Conservation (phyloP, 1,140 invertebrate species). For the Aphaenogaster floridana region DNA sequence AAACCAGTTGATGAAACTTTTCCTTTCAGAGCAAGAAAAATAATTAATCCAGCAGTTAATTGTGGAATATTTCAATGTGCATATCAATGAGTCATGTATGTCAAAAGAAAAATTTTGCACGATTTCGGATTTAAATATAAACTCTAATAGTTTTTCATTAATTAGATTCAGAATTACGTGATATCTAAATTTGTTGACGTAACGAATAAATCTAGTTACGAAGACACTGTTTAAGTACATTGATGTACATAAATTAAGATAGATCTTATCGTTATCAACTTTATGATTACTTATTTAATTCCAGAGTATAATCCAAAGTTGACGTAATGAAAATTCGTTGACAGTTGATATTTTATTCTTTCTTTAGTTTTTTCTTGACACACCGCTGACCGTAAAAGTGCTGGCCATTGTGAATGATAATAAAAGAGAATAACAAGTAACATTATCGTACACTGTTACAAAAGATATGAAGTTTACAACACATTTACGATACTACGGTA, state of each 20-base stretch:
- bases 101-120: not conserved
- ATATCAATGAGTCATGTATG: no score
- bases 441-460: not conserved
- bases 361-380: not conserved
- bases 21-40: conserved; percentile 6
- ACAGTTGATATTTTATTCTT: conserved; percentile 23
- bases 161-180: not conserved
- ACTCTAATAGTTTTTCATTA: not conserved
- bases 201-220: not conserved
- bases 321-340: not conserved
- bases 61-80: not conserved
- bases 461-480: no score
- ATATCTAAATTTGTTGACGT: not conserved
- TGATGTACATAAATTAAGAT: conserved; percentile 34
- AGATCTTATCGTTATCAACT: conserved; percentile 6
- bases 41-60: not conserved
- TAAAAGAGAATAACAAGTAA: not conserved
- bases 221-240: not conserved
- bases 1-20: conserved; percentile 6
- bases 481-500: no score
- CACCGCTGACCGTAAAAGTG: not conserved
- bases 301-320: not conserved
- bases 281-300: not conserved
- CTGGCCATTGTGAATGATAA: not conserved
- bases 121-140: not conserved